Base-by-base conservation (phyloP, 1,140 invertebrate genomes). In the Triops cancriformis region DNA sequence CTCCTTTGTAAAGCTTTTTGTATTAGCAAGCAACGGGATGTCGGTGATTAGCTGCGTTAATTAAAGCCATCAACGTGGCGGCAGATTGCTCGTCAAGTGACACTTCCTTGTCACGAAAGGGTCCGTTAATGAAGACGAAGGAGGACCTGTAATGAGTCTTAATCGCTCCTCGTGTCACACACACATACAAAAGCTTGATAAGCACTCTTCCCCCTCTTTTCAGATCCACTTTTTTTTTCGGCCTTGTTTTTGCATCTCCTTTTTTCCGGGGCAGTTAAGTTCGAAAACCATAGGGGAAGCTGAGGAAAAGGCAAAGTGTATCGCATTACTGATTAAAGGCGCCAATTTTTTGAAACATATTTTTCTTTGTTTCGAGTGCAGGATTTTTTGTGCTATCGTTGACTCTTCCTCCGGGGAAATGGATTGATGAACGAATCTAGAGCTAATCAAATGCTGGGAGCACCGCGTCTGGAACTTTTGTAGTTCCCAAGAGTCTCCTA, bases 21-120 rank as follows among this genome's bases (percentile, higher is more conserved):
- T 64, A 64, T 64, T 64, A 64, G 18, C 28, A 41, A 64, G 18
- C 28, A 41, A 76, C 74, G 74, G 74, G 74, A 76, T 76, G 74
- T 76, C 74, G 74, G 37, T 76, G 74, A 76, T 76, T 76, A 76
- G 37, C 27, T 41, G 37, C 37, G 37, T 45, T 76, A 76, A 76
- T 76, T 76, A 76, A 76, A 43, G 37, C 45, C 74, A 76, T 76
- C 45, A 45, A 76, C 74, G 37, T 45, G 74, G 37, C 27, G 37
- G 37, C 74, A 43, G 74, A 76, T 76, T 31, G 74, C 41, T 76
- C 74, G 41, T 45, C 74, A 27, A 43, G 37, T 76, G 74, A 76
- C 74, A 76, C 74, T 76, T 42, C 26, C 74, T 76, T 76, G 74
- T 76, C 74, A 76, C 74, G 26, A 31, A 41, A 45, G 28, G 37